phyloP scores from a whole-genome alignment of 2,888 invertebrate genomes.

The Drosophila prostipennis region DNA sequence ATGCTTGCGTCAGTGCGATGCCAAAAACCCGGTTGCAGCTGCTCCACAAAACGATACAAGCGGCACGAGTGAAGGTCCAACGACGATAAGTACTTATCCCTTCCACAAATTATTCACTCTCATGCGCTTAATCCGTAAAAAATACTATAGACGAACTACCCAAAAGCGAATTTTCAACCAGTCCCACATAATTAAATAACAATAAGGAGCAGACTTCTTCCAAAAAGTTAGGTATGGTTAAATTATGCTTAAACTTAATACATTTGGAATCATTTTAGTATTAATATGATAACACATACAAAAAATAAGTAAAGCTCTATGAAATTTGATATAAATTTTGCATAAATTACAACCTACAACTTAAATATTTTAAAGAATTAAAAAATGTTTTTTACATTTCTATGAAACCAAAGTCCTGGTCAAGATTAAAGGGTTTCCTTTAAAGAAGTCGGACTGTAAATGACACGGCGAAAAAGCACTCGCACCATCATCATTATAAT shows the following conservation, averaged over 20 bases:
- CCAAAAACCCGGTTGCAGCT: conserved; percentile 43
- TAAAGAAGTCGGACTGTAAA: neutral
- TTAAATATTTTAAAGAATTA: too few species aligned
- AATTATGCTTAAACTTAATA: too few species aligned
- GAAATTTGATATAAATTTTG: too few species aligned
- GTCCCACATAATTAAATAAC: neutral
- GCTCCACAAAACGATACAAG: conserved; percentile 37
- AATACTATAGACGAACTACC: conserved; percentile 18
- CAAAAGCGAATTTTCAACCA: conserved; percentile 8
- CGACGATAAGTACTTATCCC: conserved; percentile 12
- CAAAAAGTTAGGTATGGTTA: too few species aligned
- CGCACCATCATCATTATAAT: neutral
- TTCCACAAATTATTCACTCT: conserved; percentile 28
- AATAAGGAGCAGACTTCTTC: neutral
- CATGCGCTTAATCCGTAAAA: conserved; percentile 25
- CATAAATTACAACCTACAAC: too few species aligned
- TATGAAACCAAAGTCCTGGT: too few species aligned
- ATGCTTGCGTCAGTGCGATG: conserved; percentile 53
- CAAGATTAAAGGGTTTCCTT: neutral
- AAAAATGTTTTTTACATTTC: too few species aligned
- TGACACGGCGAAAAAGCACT: neutral
- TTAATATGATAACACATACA: too few species aligned
- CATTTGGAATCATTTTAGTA: too few species aligned
- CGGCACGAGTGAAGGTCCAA: conserved; percentile 11
- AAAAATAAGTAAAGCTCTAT: too few species aligned